These are phyloP conservation scores for Passer domesticus DNA, from an alignment of 2,113 vertebrate species.

Conservation along the genomic window DNA sequence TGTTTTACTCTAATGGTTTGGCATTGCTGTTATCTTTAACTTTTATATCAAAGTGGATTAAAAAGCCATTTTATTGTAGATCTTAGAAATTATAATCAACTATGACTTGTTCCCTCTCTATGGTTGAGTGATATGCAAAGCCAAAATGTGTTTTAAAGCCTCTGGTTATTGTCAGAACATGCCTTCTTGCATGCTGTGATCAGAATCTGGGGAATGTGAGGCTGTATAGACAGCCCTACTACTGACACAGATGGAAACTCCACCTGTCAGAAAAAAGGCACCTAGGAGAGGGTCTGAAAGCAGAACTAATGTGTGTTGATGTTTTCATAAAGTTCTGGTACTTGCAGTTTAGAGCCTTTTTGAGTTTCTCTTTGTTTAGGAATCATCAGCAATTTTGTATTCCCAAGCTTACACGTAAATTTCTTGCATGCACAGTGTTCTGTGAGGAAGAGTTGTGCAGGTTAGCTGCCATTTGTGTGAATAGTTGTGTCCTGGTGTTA, in stretches of 20 bases:
- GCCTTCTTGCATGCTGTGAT: background rate
- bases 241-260: background rate
- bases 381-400: background rate
- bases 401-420: background rate
- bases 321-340: background rate
- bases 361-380: background rate
- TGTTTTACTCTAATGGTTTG: background rate
- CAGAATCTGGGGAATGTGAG: background rate
- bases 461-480: background rate
- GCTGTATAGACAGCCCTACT: fast-evolving
- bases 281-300: background rate
- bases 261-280: background rate
- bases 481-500: background rate
- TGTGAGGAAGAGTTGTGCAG: background rate
- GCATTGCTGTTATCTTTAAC: background rate
- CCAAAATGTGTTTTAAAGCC: background rate
- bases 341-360: background rate
- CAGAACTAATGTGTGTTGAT: background rate
- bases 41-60: background rate
- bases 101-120: background rate
- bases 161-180: background rate
- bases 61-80: background rate
- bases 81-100: background rate
- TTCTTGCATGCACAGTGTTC: background rate
- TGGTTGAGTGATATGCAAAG: background rate